Percentiles rank a stretch among this genome's conserved stretches.
Evolutionary conservation across 1,140 invertebrate species (phyloP).

Genomic region (silkworm (Bombyx mori)): DNA sequence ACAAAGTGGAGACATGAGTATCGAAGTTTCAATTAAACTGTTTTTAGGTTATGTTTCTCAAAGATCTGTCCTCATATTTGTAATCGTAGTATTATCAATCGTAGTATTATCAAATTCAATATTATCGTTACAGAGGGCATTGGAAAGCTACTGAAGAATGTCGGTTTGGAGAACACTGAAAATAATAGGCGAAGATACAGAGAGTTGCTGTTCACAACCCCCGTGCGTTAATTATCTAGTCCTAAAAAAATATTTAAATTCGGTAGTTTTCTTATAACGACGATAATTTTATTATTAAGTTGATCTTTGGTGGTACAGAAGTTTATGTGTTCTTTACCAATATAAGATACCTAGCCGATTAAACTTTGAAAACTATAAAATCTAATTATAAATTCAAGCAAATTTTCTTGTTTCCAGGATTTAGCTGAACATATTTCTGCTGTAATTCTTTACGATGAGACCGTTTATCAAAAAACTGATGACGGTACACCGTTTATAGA

Average conservation of each 20-base stretch:
- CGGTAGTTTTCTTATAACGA: too few relatives aligned
- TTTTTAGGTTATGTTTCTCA: too few relatives aligned
- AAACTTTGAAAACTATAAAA: too few relatives aligned
- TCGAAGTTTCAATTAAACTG: too few relatives aligned
- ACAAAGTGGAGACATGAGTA: too few relatives aligned
- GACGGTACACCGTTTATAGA: conserved; percentile 86
- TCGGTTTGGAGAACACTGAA: conserved; percentile 83
- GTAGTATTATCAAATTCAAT: neutral
- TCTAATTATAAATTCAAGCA: neutral
- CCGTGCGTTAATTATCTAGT: conserved; percentile 7
- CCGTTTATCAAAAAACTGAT: conserved; percentile 93
- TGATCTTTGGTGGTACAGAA: too few relatives aligned
- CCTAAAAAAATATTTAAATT: too few relatives aligned
- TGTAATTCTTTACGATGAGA: conserved; percentile 96
- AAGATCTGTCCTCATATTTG: too few relatives aligned
- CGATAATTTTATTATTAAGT: too few relatives aligned
- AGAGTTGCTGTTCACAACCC: conserved; percentile 90
- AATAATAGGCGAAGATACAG: conserved; percentile 87
- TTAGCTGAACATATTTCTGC: conserved; percentile 84
- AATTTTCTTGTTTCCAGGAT: conserved; percentile 22
- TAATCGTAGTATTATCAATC: neutral
- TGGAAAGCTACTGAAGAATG: conserved; percentile 35
- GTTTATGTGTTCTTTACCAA: too few relatives aligned
- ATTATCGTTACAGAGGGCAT: conserved; percentile 43
- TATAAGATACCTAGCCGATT: too few relatives aligned